These are phyloP conservation scores for Lerista edwardsae DNA, from an alignment of 2,797 vertebrate species.

Conservation along the genomic window DNA sequence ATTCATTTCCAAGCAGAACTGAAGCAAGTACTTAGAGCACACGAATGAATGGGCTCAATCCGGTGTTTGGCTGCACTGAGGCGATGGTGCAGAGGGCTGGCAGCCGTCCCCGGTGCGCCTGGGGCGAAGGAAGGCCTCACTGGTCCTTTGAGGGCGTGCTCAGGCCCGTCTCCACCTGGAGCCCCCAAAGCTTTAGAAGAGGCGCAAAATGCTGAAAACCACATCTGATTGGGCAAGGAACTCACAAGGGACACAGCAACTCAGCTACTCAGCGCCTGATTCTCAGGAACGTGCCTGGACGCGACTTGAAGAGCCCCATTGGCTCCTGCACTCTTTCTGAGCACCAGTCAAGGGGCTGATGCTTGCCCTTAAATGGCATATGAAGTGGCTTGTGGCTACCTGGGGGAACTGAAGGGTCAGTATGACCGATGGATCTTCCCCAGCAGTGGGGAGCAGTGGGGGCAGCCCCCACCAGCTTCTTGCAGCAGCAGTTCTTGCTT, in stretches of 20 bases:
- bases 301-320: no score
- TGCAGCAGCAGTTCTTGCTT: no score
- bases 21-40: slow-evolving; percentile 16
- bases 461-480: no score
- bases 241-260: not conserved
- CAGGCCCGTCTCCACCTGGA: not conserved
- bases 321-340: no score
- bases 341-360: no score
- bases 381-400: no score
- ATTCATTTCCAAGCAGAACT: slow-evolving; percentile 53
- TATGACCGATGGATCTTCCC: no score
- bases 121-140: not conserved
- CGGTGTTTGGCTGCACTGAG: not conserved
- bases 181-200: not conserved
- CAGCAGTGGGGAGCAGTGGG: no score
- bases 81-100: not conserved
- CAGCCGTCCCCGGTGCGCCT: not conserved
- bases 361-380: no score
- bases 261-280: not conserved
- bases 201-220: not conserved
- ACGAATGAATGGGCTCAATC: not conserved
- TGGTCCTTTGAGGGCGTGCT: no score
- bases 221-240: not conserved
- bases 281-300: no score
- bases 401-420: no score